Base-by-base conservation (phyloP, 2,113 vertebrate species). In the Albula glossodonta region DNA sequence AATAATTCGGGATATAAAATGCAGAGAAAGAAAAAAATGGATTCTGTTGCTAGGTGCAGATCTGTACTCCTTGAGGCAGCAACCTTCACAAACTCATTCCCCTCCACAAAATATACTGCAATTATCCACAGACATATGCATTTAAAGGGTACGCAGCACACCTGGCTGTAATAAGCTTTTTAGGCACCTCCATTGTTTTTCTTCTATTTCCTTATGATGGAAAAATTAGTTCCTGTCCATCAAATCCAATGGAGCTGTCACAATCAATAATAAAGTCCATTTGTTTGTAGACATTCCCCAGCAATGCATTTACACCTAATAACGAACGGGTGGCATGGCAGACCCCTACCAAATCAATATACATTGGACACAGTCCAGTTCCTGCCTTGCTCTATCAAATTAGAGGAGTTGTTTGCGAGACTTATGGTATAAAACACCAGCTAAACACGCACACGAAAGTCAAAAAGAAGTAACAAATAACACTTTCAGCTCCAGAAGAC, bases 211-310 rank as follows among this genome's bases (percentile, higher is more conserved):
- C 80, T 84, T 93, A 93, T 94, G 93, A 96, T 95, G 91, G 91
- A 89, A 93, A 95, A 95, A 95, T 94, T 94, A 93, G 93, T 93
- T 95, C 91, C 93, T 96, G 95, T 95, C 97, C 91, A 88, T 98
- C 97, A 98, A 95, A 96, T 91, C 91, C 94, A 90, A 87, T 93
- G 86, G 89, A 94, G 91, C 94, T 97, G 96, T 96, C 97, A 97
- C 91, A 97, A 96, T 94, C 95, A 92, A 95, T 95, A 92, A 94
- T 90, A 89, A 89, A 93, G 66, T 89, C 93, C 91, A 91, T 96
- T 97, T 93, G 93, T 95, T 95, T 94, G 91, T 91, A 86, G 91
- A 94, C 91, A 90, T 93, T 93, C 88, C 91, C 88, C 87, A 86
- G 77, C 88, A 83, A 52, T 86, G 87, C 89, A 85, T 92, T 91